Base-by-base conservation (phyloP, 1,140 invertebrate species). In the Heliconius melpomene region DNA sequence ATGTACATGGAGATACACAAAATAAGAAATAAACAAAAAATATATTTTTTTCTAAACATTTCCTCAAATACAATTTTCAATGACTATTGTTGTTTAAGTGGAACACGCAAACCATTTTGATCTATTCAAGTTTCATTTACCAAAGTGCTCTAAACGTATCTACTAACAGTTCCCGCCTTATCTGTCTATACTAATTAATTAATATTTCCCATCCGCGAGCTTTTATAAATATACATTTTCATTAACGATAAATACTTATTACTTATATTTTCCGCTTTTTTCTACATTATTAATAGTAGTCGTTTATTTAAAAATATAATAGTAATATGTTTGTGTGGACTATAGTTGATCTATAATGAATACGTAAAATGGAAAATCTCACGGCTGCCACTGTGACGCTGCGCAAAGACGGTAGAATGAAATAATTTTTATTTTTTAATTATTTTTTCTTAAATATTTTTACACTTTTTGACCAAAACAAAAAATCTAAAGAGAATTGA, bases 91-190 rank as follows among this genome's bases (percentile, higher is more conserved):
- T 66, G 29, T 29, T 66, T 26, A 66, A 66, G 13, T 29, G 26
- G 13, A 66, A 66, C 60, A 66, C 60, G 60, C 60, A 66, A 60
- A 66, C 23, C 60, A 26, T 26, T 66, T 66, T 66, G 60, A 66
- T 66, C 60, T 66, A 66, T 66, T 66, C 60, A 66, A 29, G 60
- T 66, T 66, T 66, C 60, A 66, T 29, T 66, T 66, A 66, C 29
- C 60, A 66, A 66, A 66, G 60, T 66, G 60, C 26, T 66, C 26
- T 66, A 26, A 66, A 7, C 7, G 11, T 29, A 29, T 29, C 23
- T 5, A 29, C 11, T 29, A 66, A 29, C 11, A 66, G 60, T 66
- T 66, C 8, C 60, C 60, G 60, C 60, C 60, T 66, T 66, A 66
- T 66, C 60, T 3, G 23, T 66, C 60, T 66, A 66, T 66, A 66